Conservation (phyloP, 53 echinoderm and acorn worm species). For the Crossaster papposus region DNA sequence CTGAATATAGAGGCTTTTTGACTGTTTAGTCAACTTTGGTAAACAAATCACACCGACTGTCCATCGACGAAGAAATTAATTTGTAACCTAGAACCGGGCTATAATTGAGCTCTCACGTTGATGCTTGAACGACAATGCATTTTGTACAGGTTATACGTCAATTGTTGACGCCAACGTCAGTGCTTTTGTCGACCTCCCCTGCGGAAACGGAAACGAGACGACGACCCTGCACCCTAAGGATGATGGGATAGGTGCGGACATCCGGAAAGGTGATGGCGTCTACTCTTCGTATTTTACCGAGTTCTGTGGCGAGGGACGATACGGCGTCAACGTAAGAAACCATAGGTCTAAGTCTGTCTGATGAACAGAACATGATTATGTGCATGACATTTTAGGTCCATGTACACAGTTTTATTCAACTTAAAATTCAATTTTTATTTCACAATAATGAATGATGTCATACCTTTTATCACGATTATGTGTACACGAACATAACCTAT, state of each 20-base stretch:
- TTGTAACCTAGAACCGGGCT: background rate
- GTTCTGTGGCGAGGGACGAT: slow-evolving; percentile 78
- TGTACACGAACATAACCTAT: too few species aligned
- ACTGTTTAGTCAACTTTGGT: too few species aligned
- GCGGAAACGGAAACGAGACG: slow-evolving; percentile 19
- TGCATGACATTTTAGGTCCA: too few species aligned
- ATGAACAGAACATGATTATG: too few species aligned
- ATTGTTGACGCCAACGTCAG: slow-evolving; percentile 71
- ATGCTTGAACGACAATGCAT: background rate
- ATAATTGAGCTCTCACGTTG: background rate
- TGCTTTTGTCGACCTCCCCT: slow-evolving; percentile 71
- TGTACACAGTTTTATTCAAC: too few species aligned
- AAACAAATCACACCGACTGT: background rate
- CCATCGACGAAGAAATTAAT: background rate
- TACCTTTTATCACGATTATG: too few species aligned
- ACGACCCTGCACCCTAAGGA: slow-evolving; percentile 67
- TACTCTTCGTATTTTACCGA: slow-evolving; percentile 88
- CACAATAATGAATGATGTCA: too few species aligned
- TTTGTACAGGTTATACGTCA: slow-evolving; percentile 71
- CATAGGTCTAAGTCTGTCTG: background rate
- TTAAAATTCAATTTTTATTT: too few species aligned
- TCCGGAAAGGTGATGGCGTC: slow-evolving; percentile 80
- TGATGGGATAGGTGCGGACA: slow-evolving; percentile 87
- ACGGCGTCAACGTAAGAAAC: slow-evolving; percentile 84
- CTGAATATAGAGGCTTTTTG: too few species aligned